Percentiles rank a stretch among this genome's conserved stretches.
Evolutionary conservation across 1,140 invertebrate species (phyloP).

Genomic region (Dryas iulia): DNA sequence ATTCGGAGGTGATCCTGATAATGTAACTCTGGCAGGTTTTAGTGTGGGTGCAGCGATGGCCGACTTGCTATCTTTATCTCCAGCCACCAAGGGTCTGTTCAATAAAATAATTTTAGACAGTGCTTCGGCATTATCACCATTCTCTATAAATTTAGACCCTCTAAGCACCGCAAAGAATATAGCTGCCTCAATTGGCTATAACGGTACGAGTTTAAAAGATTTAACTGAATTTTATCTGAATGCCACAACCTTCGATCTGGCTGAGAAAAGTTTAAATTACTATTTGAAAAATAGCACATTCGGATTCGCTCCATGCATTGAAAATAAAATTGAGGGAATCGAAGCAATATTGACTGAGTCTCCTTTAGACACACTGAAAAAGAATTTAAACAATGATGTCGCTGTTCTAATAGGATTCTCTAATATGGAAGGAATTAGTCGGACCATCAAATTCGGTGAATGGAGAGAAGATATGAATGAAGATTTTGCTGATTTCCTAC

Average conservation of each 20-base stretch:
- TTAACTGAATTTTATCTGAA: slow-evolving; percentile 67
- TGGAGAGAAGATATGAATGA: slow-evolving; percentile 68
- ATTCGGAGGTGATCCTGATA: slow-evolving; percentile 85
- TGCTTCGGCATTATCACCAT: slow-evolving; percentile 64
- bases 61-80: slow-evolving; percentile 57
- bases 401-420: slow-evolving; percentile 62
- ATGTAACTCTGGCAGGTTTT: slow-evolving; percentile 83
- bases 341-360: slow-evolving; percentile 64
- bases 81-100: slow-evolving; percentile 57
- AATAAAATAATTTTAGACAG: slow-evolving; percentile 69
- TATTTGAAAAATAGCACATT: slow-evolving; percentile 69
- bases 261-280: slow-evolving; percentile 59
- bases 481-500: slow-evolving; percentile 58
- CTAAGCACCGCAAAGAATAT: slow-evolving; percentile 62
- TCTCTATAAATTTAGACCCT: slow-evolving; percentile 63
- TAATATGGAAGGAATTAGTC: slow-evolving; percentile 70
- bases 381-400: slow-evolving; percentile 46
- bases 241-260: slow-evolving; percentile 37
- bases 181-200: slow-evolving; percentile 58
- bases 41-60: slow-evolving; percentile 78
- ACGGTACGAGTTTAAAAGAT: slow-evolving; percentile 56
- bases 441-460: slow-evolving; percentile 55
- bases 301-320: slow-evolving; percentile 67
- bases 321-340: slow-evolving; percentile 50
- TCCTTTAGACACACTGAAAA: slow-evolving; percentile 53